Conservation (phyloP, 1,140 invertebrate genomes). For the Pseudachorutes palmiensis region DNA sequence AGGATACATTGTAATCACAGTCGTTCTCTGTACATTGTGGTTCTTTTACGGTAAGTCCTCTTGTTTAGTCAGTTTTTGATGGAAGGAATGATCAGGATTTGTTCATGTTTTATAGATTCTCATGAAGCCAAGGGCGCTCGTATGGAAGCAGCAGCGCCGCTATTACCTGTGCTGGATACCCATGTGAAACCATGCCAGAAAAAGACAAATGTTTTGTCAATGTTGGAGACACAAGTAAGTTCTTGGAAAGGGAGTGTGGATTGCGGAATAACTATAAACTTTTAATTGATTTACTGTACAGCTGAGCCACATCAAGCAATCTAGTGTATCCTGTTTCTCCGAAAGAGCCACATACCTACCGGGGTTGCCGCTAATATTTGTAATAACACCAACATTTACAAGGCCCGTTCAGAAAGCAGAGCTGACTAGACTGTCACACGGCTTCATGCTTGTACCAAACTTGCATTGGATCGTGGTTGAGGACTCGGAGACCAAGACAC, state of each 20-base stretch:
- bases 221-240: background rate
- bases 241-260: too few relatives aligned
- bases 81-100: too few relatives aligned
- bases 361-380: conserved; percentile 58
- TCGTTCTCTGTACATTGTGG: too few relatives aligned
- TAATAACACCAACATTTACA: conserved; percentile 86
- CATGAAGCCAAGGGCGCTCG: background rate
- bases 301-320: conserved; percentile 1
- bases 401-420: conserved; percentile 91
- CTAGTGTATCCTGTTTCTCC: conserved; percentile 29
- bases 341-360: conserved; percentile 19
- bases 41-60: conserved; percentile 8
- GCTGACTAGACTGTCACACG: conserved; percentile 81
- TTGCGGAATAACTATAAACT: background rate
- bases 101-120: too few relatives aligned
- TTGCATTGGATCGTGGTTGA: conserved; percentile 95
- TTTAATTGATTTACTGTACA: conserved; percentile 16
- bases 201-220: background rate
- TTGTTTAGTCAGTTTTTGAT: too few relatives aligned
- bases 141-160: background rate
- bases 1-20: too few relatives aligned
- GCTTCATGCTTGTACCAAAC: conserved; percentile 75
- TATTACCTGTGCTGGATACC: background rate
- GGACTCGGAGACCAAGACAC: conserved; percentile 66
- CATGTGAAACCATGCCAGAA: background rate